Evolutionary conservation across 2,113 vertebrate species (phyloP).

Genomic region (Aphyosemion australe): DNA sequence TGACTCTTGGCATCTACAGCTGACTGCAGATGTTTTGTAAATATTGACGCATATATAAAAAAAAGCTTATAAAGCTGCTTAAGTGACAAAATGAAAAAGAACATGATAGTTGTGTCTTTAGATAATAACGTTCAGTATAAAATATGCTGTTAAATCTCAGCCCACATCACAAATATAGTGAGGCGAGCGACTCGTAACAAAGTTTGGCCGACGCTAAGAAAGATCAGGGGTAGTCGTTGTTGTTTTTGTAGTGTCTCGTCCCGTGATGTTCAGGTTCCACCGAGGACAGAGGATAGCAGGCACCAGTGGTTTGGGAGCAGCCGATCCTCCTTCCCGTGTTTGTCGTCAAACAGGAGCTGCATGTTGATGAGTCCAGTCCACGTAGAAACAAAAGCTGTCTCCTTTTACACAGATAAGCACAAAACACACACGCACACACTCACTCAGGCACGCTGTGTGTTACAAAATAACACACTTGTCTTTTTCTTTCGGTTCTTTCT

Average conservation of each 20-base stretch:
- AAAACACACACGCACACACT: constrained; percentile 52
- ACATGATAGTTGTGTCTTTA: constrained; percentile 65
- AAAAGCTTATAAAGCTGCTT: constrained; percentile 86
- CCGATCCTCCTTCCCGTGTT: constrained; percentile 74
- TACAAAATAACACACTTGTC: constrained; percentile 96
- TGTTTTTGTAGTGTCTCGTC: constrained; percentile 69
- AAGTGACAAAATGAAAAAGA: constrained; percentile 61
- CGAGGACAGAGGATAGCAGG: constrained; percentile 85
- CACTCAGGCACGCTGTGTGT: constrained; percentile 64
- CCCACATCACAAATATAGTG: constrained; percentile 81
- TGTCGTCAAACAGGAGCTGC: constrained; percentile 64
- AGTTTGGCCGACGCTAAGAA: constrained; percentile 84
- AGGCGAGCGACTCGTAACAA: constrained; percentile 81
- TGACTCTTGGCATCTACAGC: constrained; percentile 53
- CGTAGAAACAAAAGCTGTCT: constrained; percentile 51
- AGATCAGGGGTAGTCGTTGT: constrained; percentile 72
- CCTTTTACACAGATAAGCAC: constrained; percentile 60
- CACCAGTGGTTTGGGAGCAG: constrained; percentile 93
- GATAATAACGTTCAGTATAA: constrained; percentile 71
- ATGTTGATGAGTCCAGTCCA: constrained; percentile 65
- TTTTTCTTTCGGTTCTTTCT: constrained; percentile 91
- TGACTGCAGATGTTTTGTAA: constrained; percentile 36
- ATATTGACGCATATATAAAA: constrained; percentile 54
- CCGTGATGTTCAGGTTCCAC: constrained; percentile 70
- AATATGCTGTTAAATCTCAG: constrained; percentile 80